Conservation (phyloP, 2,113 vertebrate species). For the Ceuthmochares aereus region DNA sequence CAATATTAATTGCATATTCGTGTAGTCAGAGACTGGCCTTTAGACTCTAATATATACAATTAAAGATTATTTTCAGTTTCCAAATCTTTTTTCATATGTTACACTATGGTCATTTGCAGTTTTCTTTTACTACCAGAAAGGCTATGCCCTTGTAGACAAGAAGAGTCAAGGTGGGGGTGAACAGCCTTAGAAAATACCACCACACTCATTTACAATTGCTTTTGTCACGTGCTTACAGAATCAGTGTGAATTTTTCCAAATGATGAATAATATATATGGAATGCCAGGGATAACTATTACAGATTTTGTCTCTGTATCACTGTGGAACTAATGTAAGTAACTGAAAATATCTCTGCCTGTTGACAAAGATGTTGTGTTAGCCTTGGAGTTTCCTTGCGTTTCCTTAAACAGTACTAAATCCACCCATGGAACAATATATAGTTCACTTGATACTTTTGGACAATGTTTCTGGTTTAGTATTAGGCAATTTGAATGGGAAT, state of each 20-base stretch:
- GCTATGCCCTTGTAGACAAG: background rate
- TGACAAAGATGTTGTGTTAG: background rate
- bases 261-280: background rate
- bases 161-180: background rate
- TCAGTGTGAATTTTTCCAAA: background rate
- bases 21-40: background rate
- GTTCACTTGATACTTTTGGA: background rate
- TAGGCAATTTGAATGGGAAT: background rate
- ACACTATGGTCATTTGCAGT: background rate
- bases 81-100: background rate
- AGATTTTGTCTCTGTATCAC: background rate
- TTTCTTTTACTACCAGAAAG: background rate
- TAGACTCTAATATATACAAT: background rate
- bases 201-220: fast-evolving
- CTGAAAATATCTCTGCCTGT: background rate
- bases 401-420: background rate
- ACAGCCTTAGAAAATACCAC: background rate
- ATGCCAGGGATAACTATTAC: background rate
- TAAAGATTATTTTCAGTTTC: background rate
- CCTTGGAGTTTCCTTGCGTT: background rate
- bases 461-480: background rate
- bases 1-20: background rate
- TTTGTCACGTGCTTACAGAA: background rate
- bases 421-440: background rate
- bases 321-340: background rate